A percentile compares a stretch with the other conserved stretches of the same genome.
phyloP scores from a whole-genome alignment of 2,888 invertebrate species.

The Lasius fuliginosus region DNA sequence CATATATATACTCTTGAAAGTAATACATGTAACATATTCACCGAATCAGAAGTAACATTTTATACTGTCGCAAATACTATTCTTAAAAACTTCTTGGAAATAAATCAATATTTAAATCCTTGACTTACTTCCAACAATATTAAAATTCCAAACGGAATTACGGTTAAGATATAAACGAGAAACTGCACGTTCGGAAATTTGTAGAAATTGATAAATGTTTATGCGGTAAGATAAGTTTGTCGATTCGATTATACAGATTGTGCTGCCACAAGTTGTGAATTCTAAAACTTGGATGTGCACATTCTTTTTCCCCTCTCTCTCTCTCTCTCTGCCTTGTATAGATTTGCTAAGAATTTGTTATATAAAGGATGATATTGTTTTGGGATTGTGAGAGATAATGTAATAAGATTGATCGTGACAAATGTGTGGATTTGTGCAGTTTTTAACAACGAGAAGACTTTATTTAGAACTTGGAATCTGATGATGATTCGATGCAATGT shows the following conservation, averaged over 20 bases:
- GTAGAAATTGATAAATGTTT: background rate
- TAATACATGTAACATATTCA: background rate
- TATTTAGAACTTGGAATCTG: background rate
- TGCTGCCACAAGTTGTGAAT: slow-evolving; percentile 9
- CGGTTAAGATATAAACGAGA: background rate
- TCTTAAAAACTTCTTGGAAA: background rate
- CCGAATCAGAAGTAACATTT: background rate
- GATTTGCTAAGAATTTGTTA: background rate
- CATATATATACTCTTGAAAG: background rate
- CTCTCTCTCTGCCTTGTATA: background rate
- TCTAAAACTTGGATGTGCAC: background rate
- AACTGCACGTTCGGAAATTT: background rate
- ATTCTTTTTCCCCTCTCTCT: background rate
- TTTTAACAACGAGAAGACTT: background rate
- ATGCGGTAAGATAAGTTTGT: background rate
- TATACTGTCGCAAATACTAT: background rate
- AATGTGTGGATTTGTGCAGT: background rate
- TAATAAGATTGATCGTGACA: background rate
- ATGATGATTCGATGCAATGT: background rate
- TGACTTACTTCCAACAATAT: background rate
- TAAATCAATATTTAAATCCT: background rate
- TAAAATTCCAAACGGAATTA: background rate
- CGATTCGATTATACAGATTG: background rate
- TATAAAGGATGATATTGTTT: background rate
- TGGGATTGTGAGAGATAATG: background rate